These are phyloP conservation scores for Drosophila ogumai DNA, from an alignment of 1,140 invertebrate species.

Conservation along the genomic window DNA sequence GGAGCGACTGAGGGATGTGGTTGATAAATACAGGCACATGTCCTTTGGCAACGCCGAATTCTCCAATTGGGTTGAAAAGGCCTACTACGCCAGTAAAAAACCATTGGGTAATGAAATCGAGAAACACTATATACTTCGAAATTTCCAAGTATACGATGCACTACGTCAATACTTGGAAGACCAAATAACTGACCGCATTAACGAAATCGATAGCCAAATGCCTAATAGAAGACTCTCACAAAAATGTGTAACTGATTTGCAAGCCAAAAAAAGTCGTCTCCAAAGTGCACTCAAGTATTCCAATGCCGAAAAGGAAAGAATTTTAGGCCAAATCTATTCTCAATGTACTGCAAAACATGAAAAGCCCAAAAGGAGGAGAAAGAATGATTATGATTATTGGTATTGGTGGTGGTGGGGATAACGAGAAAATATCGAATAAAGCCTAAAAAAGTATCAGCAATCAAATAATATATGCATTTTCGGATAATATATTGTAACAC, in stretches of 20 bases:
- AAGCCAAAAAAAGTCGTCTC: background rate
- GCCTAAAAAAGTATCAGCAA: background rate
- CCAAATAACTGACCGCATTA: background rate
- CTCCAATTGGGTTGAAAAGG: background rate
- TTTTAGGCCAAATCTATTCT: fast-evolving
- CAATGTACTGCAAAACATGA: background rate
- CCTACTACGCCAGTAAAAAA: background rate
- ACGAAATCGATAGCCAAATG: background rate
- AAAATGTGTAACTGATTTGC: background rate
- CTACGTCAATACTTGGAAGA: background rate
- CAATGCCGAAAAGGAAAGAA: background rate
- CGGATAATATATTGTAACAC: background rate
- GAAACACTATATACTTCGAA: fast-evolving
- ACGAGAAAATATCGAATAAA: background rate
- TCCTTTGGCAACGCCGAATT: background rate
- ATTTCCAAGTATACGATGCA: background rate
- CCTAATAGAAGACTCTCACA: background rate
- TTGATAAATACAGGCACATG: background rate
- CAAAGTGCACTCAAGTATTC: background rate
- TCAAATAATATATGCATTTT: background rate
- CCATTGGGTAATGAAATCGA: fast-evolving
- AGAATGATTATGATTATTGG: no score
- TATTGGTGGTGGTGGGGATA: background rate
- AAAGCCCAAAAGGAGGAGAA: no score
- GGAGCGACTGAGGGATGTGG: background rate